Evolutionary conservation across 2,113 vertebrate species (phyloP), one percentile per base, ranked within the genome.

Genomic region (Sitta europaea): DNA sequence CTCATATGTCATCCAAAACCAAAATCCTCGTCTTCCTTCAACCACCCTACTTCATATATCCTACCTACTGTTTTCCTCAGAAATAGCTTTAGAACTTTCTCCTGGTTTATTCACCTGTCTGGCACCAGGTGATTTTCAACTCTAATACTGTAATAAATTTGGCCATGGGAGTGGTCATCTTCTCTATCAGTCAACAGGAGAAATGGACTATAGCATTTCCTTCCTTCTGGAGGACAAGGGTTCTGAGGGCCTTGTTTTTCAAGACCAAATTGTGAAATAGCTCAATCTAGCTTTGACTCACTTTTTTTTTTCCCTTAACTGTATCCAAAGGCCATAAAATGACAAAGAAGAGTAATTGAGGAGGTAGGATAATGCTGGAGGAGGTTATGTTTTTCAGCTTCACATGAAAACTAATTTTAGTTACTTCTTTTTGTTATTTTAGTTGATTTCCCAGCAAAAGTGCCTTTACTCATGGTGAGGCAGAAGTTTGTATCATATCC

Each of bases 1-100:
- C 88, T 97, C 71, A 25, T 92, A 43, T 92, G 80, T 94, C 94
- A 92, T 96, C 96, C 77, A 97, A 96, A 96, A 96, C 24, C 90
- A 91, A 95, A 96, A 95, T 97, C 91, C 88, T 86, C 73, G 91
- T 97, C 94, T 95, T 97, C 95, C 86, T 94, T 72, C 83, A 90
- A 93, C 92, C 65, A 79, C 82, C 71, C 94, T 95, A 51, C 70
- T 96, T 95, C 59, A 74, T 65, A 83, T 82, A 61, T 79, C 73
- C 88, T 96, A 61, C 75, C 33, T 84, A 80, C 43, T 71, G 50
- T 95, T 90, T 88, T 92, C 45, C 47, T 92, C 70, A 86, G 47
- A 89, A 90, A 67, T 75, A 88, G 90, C 75, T 78, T 81, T 94
- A 95, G 70, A 91, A 78, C 47, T 79, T 58, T 86, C 53, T 80